Base-by-base conservation (phyloP, 2,113 vertebrate genomes). In the Falcunculus frontatus region DNA sequence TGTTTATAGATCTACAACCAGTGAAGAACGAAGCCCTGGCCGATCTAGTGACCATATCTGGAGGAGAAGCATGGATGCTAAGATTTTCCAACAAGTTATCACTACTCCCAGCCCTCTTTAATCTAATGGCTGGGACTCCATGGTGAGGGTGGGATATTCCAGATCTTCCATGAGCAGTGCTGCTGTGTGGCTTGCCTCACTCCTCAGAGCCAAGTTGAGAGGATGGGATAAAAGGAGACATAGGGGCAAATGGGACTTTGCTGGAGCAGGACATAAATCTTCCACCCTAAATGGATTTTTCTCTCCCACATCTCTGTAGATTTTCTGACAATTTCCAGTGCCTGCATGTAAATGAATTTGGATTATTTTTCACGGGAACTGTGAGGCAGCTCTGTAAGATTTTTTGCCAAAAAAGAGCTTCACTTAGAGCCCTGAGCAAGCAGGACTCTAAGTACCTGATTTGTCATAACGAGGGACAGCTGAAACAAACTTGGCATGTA, bases 301-400 rank as follows among this genome's bases (percentile, higher is more conserved):
- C 78, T 72, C 39, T 86, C 37, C 20, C 10, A 37, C 68, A 42
- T 63, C 41, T 83, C 49, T 90, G 47, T 50, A 80, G 67, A 60
- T 86, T 88, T 94, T 41, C 56, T 78, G 79, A 96, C 37, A 55
- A 35, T 77, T 92, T 93, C 79, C 93, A 95, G 76, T 52, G 35
- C 56, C n/a, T 59, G 8, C 14, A 25, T 72, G 73, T 83, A 72
- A 78, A 84, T 26, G 12, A 53, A 59, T 23, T 30, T 35, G 20
- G 65, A 41, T 78, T 29, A 35, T 41, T 74, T 87, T 93, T 37
- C 47, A 60, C 17, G 7, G 72, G 82, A 76, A 50, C 13, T 14
- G 4, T 29, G 55, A 74, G 52, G 63, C 44, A 75, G 18, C 1
- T 86, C 26, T 88, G 9, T 56, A 44, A 72, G 56, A 64, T 11